Conservation (phyloP, 2,797 vertebrate genomes). For the Ctenosaura bakeri region DNA sequence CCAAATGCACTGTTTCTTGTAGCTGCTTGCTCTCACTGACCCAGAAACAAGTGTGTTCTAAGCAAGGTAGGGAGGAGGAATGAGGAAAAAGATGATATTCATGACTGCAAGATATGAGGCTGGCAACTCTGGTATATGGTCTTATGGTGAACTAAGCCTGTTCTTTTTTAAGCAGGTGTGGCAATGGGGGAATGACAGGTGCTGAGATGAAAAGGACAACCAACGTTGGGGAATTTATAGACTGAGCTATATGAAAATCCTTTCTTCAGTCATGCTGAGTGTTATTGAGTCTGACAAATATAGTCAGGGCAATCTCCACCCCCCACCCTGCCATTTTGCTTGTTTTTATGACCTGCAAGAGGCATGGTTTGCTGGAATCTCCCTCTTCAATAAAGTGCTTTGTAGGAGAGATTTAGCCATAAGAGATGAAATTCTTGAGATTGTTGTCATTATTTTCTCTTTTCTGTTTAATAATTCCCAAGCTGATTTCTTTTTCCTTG, state of each 20-base stretch:
- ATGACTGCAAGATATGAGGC: neutral
- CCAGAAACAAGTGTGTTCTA: neutral
- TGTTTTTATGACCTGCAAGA: constrained; percentile 40
- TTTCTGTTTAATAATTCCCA: neutral
- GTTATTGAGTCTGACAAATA: constrained; percentile 68
- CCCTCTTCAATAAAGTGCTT: constrained; percentile 13
- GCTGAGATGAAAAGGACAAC: neutral
- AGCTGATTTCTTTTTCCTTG: neutral
- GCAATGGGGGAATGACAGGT: neutral
- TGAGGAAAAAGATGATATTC: neutral
- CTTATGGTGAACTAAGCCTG: constrained; percentile 20
- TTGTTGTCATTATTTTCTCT: neutral
- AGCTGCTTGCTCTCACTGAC: neutral
- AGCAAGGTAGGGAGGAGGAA: neutral
- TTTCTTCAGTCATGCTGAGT: constrained; percentile 62
- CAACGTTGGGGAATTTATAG: constrained; percentile 42
- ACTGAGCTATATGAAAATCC: constrained; percentile 55
- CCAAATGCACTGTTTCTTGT: neutral
- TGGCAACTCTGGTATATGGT: accelerated
- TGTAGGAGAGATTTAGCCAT: constrained; percentile 40
- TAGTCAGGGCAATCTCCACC: constrained; percentile 33
- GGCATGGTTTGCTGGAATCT: constrained; percentile 52
- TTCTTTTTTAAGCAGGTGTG: constrained; percentile 31
- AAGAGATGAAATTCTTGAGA: neutral
- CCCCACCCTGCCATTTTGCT: neutral